Evolutionary conservation across 2,888 invertebrate species (phyloP), one percentile per base, ranked within the genome.

Genomic region (Pachliopta kotzebuea): DNA sequence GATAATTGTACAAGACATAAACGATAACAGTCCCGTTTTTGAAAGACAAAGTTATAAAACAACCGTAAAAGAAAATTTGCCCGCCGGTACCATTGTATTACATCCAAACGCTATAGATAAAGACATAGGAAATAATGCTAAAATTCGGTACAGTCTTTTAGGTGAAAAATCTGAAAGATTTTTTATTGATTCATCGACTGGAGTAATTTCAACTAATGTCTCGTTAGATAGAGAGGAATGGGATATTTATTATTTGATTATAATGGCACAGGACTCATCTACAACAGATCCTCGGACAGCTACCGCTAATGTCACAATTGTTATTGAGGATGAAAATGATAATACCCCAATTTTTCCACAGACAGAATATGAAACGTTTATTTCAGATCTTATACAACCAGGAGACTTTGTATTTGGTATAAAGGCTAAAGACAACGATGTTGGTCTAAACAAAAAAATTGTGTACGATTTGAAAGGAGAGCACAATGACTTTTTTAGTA

Each of bases 371-470:
- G 95, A 95, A 72, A 94, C 97, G 21, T 95, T 96, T 73, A 94
- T 98, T 63, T 95, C 97, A 0, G 97, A 98, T 78, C 94, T 95
- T 37, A 97, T 96, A 0, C 91, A 93, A 68, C 90, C 94, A 61
- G 97, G 96, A 79, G 94, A 97, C 75, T 98, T 98, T 87, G 96
- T 98, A 26, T 96, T 97, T 79, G 98, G 98, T 11, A 96, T 97
- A 0, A 96, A 95, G 81, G 98, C 98, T 0, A 92, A 93, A 8
- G 98, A 98, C 82, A 93, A 93, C 67, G 98, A 98, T 82, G 93
- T 95, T 63, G 97, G 96, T 0, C 86, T 92, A 0, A 98, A 98
- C 81, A 96, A 97, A 62, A 94, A 94, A 77, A 95, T 98, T 62
- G 85, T 93, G 0, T 98, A 98, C 83, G 94, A 93, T 61, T 89